phyloP scores from a whole-genome alignment of 2,888 invertebrate genomes.

The Agonopterix subpropinquella region DNA sequence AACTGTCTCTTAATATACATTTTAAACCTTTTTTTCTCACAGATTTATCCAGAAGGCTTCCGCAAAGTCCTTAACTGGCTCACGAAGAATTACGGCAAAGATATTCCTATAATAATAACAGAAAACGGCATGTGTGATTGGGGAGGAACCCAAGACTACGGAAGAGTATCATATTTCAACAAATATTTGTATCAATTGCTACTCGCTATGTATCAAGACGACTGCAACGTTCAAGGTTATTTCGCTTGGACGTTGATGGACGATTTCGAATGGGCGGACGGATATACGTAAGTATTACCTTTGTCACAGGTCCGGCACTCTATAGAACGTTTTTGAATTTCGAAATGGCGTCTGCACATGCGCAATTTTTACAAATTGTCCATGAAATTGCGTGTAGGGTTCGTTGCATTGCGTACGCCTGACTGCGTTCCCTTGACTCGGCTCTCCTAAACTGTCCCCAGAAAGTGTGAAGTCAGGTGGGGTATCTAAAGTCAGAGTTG shows the following conservation, averaged over 20 bases:
- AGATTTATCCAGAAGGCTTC: conserved; percentile 80
- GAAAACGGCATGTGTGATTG: conserved; percentile 76
- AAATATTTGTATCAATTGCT: conserved; percentile 55
- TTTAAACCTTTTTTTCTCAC: conserved; percentile 11
- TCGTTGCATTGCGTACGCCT: no score
- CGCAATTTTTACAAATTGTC: no score
- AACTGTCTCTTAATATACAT: neutral
- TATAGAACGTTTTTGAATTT: neutral
- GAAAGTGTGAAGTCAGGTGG: no score
- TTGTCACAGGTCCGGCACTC: neutral
- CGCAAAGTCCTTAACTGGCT: conserved; percentile 78
- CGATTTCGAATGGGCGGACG: conserved; percentile 76
- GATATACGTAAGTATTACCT: conserved; percentile 51
- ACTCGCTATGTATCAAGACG: conserved; percentile 53
- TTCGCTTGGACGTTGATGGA: conserved; percentile 79
- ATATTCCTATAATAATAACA: conserved; percentile 73
- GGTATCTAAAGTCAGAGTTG: no score
- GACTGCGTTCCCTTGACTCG: no score
- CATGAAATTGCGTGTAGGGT: no score
- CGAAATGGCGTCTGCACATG: neutral
- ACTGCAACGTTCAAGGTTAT: conserved; percentile 67
- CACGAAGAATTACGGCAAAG: conserved; percentile 72
- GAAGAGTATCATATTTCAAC: conserved; percentile 73
- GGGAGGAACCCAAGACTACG: conserved; percentile 49
- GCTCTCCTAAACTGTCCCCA: no score